A percentile compares a stretch with the other conserved stretches of the same genome.
phyloP scores from a whole-genome alignment of 2,113 vertebrate species.

The Peromyscus leucopus region DNA sequence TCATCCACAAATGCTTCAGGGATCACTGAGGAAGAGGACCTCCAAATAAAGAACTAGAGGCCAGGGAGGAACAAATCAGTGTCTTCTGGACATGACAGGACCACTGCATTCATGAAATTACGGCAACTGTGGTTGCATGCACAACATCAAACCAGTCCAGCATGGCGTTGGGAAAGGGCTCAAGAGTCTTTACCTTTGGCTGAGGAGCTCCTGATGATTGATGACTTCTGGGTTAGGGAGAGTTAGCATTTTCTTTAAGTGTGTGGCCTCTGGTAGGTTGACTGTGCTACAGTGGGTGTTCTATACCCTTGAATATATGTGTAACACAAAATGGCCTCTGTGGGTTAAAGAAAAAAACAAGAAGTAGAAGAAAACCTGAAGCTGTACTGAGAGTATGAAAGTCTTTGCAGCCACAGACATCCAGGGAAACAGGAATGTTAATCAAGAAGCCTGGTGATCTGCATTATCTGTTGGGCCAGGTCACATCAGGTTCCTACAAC shows the following conservation, averaged over 20 bases:
- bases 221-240: not conserved
- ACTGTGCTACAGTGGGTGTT: not conserved
- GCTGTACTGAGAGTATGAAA: not conserved
- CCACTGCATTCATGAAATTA: not conserved
- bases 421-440: not conserved
- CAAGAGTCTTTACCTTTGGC: not conserved
- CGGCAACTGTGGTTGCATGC: not conserved
- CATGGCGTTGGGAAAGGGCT: not conserved
- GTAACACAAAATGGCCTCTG: not conserved
- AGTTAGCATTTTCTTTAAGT: not conserved
- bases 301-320: no score
- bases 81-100: not conserved
- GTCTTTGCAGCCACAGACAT: not conserved
- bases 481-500: no score
- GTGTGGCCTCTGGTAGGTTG: not conserved
- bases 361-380: not conserved
- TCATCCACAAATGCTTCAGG: not conserved
- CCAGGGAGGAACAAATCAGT: not conserved
- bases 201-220: not conserved
- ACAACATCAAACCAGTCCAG: not conserved
- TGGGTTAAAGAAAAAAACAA: not conserved
- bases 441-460: not conserved
- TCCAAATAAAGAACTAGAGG: not conserved
- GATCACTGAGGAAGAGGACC: not conserved
- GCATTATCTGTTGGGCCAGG: no score